Evolutionary conservation across 2,888 invertebrate genomes (phyloP), one percentile per base, ranked within the genome.

Genomic region (Athripsodes cinereus): DNA sequence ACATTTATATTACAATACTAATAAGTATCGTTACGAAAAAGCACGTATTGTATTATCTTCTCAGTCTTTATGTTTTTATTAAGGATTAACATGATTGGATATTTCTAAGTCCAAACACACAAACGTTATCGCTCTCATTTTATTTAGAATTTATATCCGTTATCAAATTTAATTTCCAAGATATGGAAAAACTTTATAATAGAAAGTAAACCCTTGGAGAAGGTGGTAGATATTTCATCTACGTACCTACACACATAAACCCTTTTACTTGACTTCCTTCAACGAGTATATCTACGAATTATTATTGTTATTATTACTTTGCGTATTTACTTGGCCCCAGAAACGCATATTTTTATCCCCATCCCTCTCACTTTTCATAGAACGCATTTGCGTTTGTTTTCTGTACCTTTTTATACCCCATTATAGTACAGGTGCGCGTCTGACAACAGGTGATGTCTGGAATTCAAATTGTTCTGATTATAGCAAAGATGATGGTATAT

Each of bases 221-320:
- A 40, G n/a, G n/a, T n/a, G n/a, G n/a, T n/a, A n/a, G n/a, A n/a
- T n/a, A n/a, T n/a, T n/a, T 40, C 40, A 16, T 40, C 13, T 13
- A n/a, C n/a, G n/a, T n/a, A n/a, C n/a, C n/a, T n/a, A n/a, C n/a
- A n/a, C n/a, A n/a, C 40, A 40, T 40, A 40, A 40, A 40, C 40
- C 40, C 40, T 40, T 40, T 40, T 40, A 40, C 40, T 40, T 40
- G 40, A 40, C 40, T 40, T 40, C 40, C 40, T 40, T 40, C 16
- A n/a, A n/a, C 16, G 26, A 10, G 13, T 3, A 3, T 40, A 40
- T 40, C 40, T 16, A 40, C 40, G 40, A 40, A 40, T 40, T 40
- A 40, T 40, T 40, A 31, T 31, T n/a, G n/a, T n/a, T n/a, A n/a
- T n/a, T n/a, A n/a, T n/a, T n/a, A n/a, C n/a, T 31, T 13, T 40